phyloP scores from a whole-genome alignment of 2,113 vertebrate genomes.

The Propithecus coquereli region DNA sequence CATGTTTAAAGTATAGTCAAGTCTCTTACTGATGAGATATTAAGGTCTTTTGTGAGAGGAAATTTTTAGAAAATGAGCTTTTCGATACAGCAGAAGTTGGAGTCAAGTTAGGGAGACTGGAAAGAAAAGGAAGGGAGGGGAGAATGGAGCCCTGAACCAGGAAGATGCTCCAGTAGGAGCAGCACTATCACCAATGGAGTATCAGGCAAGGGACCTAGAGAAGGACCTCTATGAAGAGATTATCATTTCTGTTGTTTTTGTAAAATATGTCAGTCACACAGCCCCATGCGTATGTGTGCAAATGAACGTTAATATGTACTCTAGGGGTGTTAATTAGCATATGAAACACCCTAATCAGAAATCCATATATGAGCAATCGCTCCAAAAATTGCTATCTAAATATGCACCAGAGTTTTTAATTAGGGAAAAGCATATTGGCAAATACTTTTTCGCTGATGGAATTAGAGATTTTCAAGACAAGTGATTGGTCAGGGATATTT shows the following conservation, averaged over 20 bases:
- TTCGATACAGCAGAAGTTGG: background rate
- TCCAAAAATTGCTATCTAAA: background rate
- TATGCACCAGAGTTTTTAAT: background rate
- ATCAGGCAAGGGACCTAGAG: no score
- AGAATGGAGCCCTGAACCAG: background rate
- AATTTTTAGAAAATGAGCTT: background rate
- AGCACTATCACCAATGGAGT: background rate
- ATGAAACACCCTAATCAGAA: conserved; percentile 21
- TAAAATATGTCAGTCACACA: background rate
- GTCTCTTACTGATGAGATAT: background rate
- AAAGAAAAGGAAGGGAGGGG: background rate
- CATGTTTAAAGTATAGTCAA: background rate
- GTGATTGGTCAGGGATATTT: background rate
- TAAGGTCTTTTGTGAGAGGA: background rate
- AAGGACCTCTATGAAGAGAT: background rate
- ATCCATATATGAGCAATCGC: background rate
- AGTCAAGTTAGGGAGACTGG: background rate
- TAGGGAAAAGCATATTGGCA: background rate
- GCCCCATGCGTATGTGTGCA: background rate
- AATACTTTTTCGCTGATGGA: background rate
- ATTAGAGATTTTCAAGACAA: background rate
- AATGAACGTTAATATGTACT: background rate
- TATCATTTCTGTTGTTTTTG: background rate
- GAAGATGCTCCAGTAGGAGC: no score
- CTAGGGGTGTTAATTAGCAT: background rate